Conservation (phyloP, 1,140 invertebrate species). For the Brachionus calyciflorus region DNA sequence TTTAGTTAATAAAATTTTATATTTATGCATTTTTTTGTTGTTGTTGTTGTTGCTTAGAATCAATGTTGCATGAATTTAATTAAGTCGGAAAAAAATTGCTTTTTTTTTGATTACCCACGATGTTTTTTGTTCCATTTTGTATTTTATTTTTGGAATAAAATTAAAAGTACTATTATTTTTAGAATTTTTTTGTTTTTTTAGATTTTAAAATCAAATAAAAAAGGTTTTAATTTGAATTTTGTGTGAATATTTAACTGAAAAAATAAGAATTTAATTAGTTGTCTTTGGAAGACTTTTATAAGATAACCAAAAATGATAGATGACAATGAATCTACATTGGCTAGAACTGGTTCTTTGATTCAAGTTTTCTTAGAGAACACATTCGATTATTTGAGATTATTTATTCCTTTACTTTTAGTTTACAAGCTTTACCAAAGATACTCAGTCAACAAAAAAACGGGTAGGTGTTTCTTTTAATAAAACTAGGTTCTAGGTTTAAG, state of each 20-base stretch:
- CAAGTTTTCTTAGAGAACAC: neutral
- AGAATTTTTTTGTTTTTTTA: neutral
- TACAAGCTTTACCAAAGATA: slow-evolving; percentile 21
- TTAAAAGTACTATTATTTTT: neutral
- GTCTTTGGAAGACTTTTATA: no score
- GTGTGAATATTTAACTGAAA: neutral
- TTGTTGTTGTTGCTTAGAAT: no score
- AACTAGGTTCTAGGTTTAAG: no score
- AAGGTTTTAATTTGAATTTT: no score
- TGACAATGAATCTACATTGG: neutral
- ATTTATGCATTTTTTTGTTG: no score
- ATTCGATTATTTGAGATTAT: slow-evolving; percentile 30
- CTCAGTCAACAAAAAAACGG: neutral
- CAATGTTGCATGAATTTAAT: no score
- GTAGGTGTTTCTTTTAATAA: neutral
- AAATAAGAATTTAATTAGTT: neutral
- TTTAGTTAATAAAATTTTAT: no score
- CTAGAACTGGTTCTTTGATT: neutral
- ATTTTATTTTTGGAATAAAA: no score
- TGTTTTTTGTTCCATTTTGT: no score
- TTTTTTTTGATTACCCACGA: no score
- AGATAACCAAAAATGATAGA: slow-evolving; percentile 15
- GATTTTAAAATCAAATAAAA: no score
- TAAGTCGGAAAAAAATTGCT: no score
- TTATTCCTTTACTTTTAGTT: slow-evolving; percentile 10